Evolutionary conservation across 2,888 invertebrate species (phyloP).

Genomic region (Timandra comae): DNA sequence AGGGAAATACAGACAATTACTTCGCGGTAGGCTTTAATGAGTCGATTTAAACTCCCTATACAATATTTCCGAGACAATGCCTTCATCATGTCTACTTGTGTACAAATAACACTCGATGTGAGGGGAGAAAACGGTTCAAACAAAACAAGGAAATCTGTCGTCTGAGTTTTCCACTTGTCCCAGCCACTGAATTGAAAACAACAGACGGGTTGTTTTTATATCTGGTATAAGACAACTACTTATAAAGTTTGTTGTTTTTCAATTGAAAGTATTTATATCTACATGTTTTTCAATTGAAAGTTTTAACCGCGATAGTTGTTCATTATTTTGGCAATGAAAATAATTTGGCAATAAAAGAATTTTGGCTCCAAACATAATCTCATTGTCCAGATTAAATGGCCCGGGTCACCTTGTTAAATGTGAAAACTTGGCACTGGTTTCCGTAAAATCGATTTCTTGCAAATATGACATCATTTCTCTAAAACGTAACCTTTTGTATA

Average conservation of each 20-base stretch:
- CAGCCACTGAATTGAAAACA: conserved; percentile 24
- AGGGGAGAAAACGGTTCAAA: conserved; percentile 57
- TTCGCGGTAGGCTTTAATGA: conserved; percentile 47
- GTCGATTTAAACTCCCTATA: conserved; percentile 56
- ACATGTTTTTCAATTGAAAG: too few species aligned
- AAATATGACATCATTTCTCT: conserved; percentile 40
- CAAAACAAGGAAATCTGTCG: conserved; percentile 59
- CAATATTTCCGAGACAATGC: conserved; percentile 50
- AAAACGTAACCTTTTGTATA: conserved; percentile 30
- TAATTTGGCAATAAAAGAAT: conserved; percentile 13
- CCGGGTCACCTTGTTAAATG: conserved; percentile 22
- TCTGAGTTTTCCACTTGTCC: conserved; percentile 49
- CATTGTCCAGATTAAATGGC: neutral
- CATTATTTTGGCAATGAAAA: conserved; percentile 1
- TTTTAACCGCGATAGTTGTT: too few species aligned
- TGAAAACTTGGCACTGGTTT: conserved; percentile 25
- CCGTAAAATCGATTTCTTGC: conserved; percentile 25
- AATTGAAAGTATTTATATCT: too few species aligned
- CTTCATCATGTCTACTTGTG: conserved; percentile 43
- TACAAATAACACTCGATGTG: conserved; percentile 45
- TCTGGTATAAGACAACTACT: too few species aligned
- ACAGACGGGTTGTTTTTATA: conserved; percentile 18
- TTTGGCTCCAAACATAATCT: neutral
- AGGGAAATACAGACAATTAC: conserved; percentile 48
- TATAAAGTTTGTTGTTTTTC: too few species aligned